Evolutionary conservation across 2,797 vertebrate species (phyloP), one percentile per base, ranked within the genome.

Genomic region (Sebastes diaconus): DNA sequence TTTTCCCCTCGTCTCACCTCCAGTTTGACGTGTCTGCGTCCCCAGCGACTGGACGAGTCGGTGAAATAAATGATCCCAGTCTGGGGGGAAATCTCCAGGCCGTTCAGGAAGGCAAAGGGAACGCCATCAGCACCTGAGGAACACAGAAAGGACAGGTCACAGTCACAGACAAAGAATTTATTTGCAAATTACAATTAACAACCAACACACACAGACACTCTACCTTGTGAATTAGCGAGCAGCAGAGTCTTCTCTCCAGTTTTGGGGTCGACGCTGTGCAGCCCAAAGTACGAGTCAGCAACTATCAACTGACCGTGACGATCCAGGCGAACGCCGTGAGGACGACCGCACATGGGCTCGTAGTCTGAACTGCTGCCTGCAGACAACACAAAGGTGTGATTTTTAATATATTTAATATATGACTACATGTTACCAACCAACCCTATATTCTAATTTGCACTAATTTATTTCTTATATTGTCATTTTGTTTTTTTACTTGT

Each of bases 11-110:
- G 0, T 8, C 32, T 68, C 79, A 95, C 94, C 93, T 96, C 95
- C 16, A 95, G 94, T 76, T 91, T 94, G 78, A 96, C 95, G 59
- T 96, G 94, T 74, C 77, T 58, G 61, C 95, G 93, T 34, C 95
- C 94, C 95, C 95, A 96, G 54, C 95, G 94, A 46, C 94, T 96
- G 73, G 95, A 96, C 0, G 95, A 96, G 91, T 96, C 95, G 0
- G 92, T 96, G 86, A 97, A 97, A 80, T 94, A 96, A 63, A 96
- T 84, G 1, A 90, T 77, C 1, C 94, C 95, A 1, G 93, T 93
- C 24, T 84, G 80, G 24, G 93, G 82, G 72, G 95, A 95, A 79
- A 96, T 90, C 79, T 96, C 95, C 66, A 96, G 89, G 4, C 95
- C 95, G 16, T 95, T 96, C 5, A 96, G 86, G 65, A 96, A 96